Evolutionary conservation across 1,140 invertebrate species (phyloP).

Genomic region (Dufourea novaeangliae): DNA sequence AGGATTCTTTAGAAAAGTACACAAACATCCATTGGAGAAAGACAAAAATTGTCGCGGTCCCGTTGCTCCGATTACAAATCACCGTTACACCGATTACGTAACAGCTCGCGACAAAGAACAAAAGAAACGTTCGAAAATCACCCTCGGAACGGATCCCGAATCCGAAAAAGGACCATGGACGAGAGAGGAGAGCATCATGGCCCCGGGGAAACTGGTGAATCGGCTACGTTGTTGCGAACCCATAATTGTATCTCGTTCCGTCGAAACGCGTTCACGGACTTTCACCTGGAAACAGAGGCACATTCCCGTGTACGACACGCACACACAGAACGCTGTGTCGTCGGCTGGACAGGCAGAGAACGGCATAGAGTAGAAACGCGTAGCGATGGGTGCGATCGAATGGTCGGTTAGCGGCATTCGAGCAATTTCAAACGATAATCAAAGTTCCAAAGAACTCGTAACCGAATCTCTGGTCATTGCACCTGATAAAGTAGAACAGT

Average conservation of each 20-base stretch:
- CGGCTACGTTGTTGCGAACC: not conserved
- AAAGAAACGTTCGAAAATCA: not conserved
- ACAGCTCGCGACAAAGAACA: not conserved
- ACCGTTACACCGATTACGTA: no score
- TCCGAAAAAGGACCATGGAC: not conserved
- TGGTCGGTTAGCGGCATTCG: no score
- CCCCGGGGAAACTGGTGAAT: not conserved
- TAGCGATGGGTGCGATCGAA: not conserved
- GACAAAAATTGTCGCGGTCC: no score
- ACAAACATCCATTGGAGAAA: no score
- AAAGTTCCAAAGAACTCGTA: no score
- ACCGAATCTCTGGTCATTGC: no score
- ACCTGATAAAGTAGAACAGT: no score
- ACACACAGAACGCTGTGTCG: not conserved
- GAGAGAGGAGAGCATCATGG: no score
- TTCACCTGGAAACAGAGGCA: not conserved
- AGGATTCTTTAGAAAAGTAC: no score
- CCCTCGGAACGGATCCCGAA: not conserved
- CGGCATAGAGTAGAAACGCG: not conserved
- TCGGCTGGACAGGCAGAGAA: not conserved
- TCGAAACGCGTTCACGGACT: not conserved
- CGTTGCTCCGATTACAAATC: no score
- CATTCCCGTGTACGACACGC: no score
- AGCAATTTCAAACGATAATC: no score
- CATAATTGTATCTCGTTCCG: conserved; percentile 10